These are phyloP conservation scores for Phanerotoma sp. DNA, from an alignment of 2,888 invertebrate species.

Conservation along the genomic window DNA sequence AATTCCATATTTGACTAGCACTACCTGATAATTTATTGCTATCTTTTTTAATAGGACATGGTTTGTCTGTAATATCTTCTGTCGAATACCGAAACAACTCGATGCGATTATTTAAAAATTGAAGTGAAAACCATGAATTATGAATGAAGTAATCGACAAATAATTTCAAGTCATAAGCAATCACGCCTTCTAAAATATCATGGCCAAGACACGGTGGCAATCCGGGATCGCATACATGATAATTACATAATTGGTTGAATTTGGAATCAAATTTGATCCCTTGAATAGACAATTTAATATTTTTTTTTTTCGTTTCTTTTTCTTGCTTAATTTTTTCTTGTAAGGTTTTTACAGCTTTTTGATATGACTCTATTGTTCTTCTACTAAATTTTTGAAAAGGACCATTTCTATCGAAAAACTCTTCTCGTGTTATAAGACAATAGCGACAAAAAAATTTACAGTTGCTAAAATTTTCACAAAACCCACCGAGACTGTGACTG, in stretches of 20 bases:
- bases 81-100: neutral
- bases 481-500: slow-evolving; percentile 32
- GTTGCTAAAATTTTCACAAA: slow-evolving; percentile 34
- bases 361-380: slow-evolving; percentile 13
- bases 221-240: slow-evolving; percentile 36
- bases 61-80: neutral
- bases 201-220: slow-evolving; percentile 42
- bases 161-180: slow-evolving; percentile 31
- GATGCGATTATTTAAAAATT: neutral
- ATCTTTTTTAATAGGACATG: neutral
- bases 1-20: slow-evolving; percentile 1
- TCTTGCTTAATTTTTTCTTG: slow-evolving; percentile 29
- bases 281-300: neutral
- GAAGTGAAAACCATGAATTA: slow-evolving; percentile 9
- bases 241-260: slow-evolving; percentile 35
- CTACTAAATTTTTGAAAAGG: neutral
- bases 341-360: neutral
- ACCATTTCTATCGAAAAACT: neutral
- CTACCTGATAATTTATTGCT: neutral
- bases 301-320: slow-evolving; percentile 14
- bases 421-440: neutral
- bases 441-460: no score
- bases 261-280: slow-evolving; percentile 37
- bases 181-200: slow-evolving; percentile 37
- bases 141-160: neutral